Conservation (phyloP, 1,140 invertebrate species). For the Brachionus rubens region DNA sequence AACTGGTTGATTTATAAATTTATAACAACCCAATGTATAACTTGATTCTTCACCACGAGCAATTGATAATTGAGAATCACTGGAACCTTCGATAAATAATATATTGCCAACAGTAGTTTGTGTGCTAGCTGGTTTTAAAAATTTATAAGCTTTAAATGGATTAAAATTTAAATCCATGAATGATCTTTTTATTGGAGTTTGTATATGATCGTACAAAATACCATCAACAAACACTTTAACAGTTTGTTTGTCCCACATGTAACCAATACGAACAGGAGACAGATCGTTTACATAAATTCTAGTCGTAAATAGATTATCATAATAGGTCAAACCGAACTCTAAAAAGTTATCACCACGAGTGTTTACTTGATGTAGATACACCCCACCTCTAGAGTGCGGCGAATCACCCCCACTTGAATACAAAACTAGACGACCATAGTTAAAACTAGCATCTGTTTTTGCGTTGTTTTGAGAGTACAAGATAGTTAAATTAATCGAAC, state of each 20-base stretch:
- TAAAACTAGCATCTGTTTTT: background rate
- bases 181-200: background rate
- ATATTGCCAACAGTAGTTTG: constrained; percentile 2
- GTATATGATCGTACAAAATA: background rate
- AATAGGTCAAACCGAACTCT: constrained; percentile 3
- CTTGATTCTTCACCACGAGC: background rate
- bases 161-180: constrained; percentile 5
- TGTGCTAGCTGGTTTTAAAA: background rate
- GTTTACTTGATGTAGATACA: constrained; percentile 38
- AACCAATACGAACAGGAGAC: background rate
- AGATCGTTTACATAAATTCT: constrained; percentile 2
- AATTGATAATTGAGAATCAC: background rate
- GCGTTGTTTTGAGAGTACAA: background rate
- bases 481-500: background rate
- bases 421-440: constrained; percentile 21
- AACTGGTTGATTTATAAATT: background rate
- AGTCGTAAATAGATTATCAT: background rate
- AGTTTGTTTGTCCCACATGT: constrained; percentile 1
- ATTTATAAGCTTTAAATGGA: constrained; percentile 3
- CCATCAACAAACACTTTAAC: constrained; percentile 32
- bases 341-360: background rate
- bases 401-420: background rate
- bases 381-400: constrained; percentile 20
- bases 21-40: constrained; percentile 25
- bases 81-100: background rate